Evolutionary conservation across 1,140 invertebrate species (phyloP).

Genomic region (Caenorhabditis remanei): DNA sequence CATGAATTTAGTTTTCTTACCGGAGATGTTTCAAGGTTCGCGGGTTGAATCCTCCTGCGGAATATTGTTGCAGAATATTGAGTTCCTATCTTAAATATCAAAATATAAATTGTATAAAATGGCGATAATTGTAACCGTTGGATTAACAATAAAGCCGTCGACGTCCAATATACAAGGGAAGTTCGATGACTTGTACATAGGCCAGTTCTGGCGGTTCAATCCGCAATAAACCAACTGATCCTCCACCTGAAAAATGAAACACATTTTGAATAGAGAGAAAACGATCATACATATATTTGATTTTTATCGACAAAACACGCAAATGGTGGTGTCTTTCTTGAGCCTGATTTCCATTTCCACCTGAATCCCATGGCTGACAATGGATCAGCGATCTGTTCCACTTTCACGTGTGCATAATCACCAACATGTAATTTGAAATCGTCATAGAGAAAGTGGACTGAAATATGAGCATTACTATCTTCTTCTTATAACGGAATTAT

Average conservation of each 20-base stretch:
- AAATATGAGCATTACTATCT: not conserved
- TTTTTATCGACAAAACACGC: not conserved
- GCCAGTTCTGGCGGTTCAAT: not conserved
- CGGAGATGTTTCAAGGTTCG: not conserved
- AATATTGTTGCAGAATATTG: not conserved
- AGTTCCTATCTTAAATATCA: not conserved
- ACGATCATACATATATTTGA: not conserved
- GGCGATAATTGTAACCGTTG: not conserved
- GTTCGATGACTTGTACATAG: not conserved
- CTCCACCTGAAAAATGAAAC: not conserved
- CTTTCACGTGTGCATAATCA: not conserved
- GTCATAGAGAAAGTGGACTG: slow-evolving; percentile 2
- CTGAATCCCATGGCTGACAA: not conserved
- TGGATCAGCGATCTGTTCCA: not conserved
- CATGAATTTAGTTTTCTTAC: too few species aligned
- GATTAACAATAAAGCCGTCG: not conserved
- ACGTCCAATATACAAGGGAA: not conserved
- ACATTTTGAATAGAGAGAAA: not conserved
- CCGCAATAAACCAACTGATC: not conserved
- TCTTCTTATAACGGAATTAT: not conserved
- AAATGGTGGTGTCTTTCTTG: not conserved
- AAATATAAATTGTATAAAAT: too few species aligned
- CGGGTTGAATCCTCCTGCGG: not conserved
- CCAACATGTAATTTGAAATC: not conserved
- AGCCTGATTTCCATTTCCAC: not conserved